Conservation (phyloP, 2,113 vertebrate genomes). For the Ailuropoda melanoleuca region DNA sequence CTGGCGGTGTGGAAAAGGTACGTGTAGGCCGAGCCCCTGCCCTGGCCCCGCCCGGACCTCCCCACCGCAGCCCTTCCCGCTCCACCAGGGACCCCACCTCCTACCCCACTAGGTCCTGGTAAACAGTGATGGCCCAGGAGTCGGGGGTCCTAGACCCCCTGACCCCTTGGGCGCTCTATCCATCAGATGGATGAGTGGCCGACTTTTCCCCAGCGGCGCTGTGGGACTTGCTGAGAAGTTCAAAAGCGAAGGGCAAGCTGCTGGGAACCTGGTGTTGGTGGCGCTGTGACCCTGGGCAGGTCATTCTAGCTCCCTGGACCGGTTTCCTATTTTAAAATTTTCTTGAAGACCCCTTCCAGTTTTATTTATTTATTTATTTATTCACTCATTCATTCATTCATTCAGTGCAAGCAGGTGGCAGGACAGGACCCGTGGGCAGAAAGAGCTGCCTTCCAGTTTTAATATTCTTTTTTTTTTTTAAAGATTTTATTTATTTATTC, state of each 20-base stretch:
- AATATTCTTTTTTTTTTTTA: not conserved
- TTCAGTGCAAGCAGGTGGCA: not conserved
- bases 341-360: not conserved
- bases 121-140: not conserved
- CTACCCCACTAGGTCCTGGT: not conserved
- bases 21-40: not conserved
- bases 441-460: not conserved
- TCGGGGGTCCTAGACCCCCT: rapidly evolving
- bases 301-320: not conserved
- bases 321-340: not conserved
- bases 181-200: not conserved
- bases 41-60: not conserved
- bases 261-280: not conserved
- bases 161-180: too few relatives aligned
- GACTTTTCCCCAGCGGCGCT: too few relatives aligned
- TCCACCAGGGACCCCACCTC: not conserved
- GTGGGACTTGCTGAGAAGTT: not conserved
- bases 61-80: not conserved
- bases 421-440: not conserved
- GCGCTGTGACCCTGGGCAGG: not conserved
- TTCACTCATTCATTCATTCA: not conserved
- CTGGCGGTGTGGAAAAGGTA: conserved; percentile 87
- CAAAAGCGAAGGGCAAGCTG: not conserved
- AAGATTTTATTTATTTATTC: too few relatives aligned
- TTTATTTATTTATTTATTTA: not conserved